Evolutionary conservation across 2,888 invertebrate genomes (phyloP).

Genomic region (Carterocephalus palaemon): DNA sequence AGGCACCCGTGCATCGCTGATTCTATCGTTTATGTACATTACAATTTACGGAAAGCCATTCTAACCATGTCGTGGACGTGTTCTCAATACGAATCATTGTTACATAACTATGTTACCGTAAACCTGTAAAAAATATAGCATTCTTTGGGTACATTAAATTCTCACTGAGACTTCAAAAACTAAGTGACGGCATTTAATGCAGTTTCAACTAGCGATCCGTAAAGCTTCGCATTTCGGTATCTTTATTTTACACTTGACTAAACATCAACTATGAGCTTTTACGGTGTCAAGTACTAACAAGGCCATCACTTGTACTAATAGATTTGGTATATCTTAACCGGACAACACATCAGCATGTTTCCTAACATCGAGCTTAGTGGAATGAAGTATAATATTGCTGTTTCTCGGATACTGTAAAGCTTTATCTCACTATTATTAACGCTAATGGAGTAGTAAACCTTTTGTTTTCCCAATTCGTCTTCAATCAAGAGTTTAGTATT

Average conservation of each 20-base stretch:
- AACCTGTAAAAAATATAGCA: conserved; percentile 74
- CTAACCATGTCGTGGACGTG: conserved; percentile 64
- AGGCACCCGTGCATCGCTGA: conserved; percentile 66
- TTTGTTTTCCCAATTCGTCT: conserved; percentile 27
- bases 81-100: conserved; percentile 53
- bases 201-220: conserved; percentile 57
- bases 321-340: conserved; percentile 47
- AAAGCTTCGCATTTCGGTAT: conserved; percentile 44
- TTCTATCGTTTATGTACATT: conserved; percentile 48
- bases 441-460: conserved; percentile 40
- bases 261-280: conserved; percentile 50
- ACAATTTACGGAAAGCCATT: conserved; percentile 50
- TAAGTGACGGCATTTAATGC: conserved; percentile 63
- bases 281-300: conserved; percentile 55
- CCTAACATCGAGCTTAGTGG: conserved; percentile 51
- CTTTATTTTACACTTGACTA: conserved; percentile 48
- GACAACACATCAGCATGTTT: conserved; percentile 41
- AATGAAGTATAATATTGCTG: conserved; percentile 59
- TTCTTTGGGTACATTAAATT: conserved; percentile 58
- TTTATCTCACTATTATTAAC: conserved; percentile 55
- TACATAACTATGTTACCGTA: conserved; percentile 59
- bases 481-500: conserved; percentile 57
- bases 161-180: conserved; percentile 52
- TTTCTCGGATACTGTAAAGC: conserved; percentile 54
- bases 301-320: conserved; percentile 74